Conservation (phyloP, 2,888 invertebrate species). For the Epistrophella euchroma region DNA sequence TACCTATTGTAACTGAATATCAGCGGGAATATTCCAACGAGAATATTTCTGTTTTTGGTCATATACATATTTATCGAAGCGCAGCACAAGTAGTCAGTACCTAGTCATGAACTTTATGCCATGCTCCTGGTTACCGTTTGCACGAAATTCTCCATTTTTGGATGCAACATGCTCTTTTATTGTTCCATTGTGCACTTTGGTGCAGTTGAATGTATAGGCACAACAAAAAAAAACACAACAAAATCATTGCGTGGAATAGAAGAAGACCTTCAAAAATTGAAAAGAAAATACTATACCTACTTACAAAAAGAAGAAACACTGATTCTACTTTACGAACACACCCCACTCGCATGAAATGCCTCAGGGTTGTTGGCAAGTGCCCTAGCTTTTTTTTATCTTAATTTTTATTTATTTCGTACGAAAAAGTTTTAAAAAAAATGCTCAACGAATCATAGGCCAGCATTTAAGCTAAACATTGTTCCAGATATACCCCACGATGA, state of each 20-base stretch:
- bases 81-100: conserved; percentile 39
- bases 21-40: conserved; percentile 57
- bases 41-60: conserved; percentile 39
- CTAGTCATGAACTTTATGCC: conserved; percentile 75
- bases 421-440: conserved; percentile 4
- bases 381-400: conserved; percentile 40
- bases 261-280: conserved; percentile 60
- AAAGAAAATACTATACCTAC: not conserved
- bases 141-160: conserved; percentile 76
- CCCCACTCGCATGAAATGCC: conserved; percentile 25
- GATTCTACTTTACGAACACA: conserved; percentile 39
- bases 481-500: conserved; percentile 36
- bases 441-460: conserved; percentile 53
- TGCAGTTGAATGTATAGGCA: not conserved
- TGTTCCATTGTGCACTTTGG: conserved; percentile 70
- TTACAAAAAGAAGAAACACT: not conserved
- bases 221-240: conserved; percentile 10
- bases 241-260: conserved; percentile 39
- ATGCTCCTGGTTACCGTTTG: conserved; percentile 72
- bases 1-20: conserved; percentile 70
- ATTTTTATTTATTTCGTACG: conserved; percentile 32
- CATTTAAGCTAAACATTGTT: conserved; percentile 52
- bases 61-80: conserved; percentile 63
- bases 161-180: conserved; percentile 75
- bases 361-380: conserved; percentile 26